phyloP scores from a whole-genome alignment of 1,140 invertebrate species.

The Drosophila erecta region DNA sequence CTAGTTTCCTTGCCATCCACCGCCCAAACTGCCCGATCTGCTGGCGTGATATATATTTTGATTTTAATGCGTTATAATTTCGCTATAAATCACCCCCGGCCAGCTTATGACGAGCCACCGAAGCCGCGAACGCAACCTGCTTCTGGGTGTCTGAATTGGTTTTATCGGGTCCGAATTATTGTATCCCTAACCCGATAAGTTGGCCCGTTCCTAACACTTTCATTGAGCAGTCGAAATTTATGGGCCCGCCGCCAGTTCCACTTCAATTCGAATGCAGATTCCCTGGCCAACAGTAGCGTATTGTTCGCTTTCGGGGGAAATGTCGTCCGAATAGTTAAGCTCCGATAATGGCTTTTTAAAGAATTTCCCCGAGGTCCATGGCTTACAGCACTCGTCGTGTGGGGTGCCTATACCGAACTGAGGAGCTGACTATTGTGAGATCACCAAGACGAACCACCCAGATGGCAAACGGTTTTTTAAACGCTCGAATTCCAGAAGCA shows the following conservation, averaged over 20 bases:
- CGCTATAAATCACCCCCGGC: conserved; percentile 75
- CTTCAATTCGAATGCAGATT: conserved; percentile 79
- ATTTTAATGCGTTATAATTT: conserved; percentile 83
- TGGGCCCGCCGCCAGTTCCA: conserved; percentile 39
- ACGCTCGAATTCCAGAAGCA: conserved; percentile 37
- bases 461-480: conserved; percentile 57
- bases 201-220: conserved; percentile 71
- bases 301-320: conserved; percentile 48
- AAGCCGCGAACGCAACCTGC: conserved; percentile 31
- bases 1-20: conserved; percentile 59
- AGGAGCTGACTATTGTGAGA: conserved; percentile 7
- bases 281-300: conserved; percentile 58
- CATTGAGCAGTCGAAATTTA: conserved; percentile 71
- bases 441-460: conserved; percentile 54
- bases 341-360: conserved; percentile 78
- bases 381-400: conserved; percentile 59
- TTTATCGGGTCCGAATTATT: conserved; percentile 24
- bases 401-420: conserved; percentile 25
- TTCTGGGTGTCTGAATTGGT: conserved; percentile 25
- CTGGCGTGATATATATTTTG: conserved; percentile 71
- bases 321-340: conserved; percentile 70
- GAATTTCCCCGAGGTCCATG: conserved; percentile 54
- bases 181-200: conserved; percentile 19
- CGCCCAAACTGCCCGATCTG: conserved; percentile 11
- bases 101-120: conserved; percentile 62